These are phyloP conservation scores for Cecropterus lyciades DNA, from an alignment of 1,140 invertebrate species.

Conservation along the genomic window DNA sequence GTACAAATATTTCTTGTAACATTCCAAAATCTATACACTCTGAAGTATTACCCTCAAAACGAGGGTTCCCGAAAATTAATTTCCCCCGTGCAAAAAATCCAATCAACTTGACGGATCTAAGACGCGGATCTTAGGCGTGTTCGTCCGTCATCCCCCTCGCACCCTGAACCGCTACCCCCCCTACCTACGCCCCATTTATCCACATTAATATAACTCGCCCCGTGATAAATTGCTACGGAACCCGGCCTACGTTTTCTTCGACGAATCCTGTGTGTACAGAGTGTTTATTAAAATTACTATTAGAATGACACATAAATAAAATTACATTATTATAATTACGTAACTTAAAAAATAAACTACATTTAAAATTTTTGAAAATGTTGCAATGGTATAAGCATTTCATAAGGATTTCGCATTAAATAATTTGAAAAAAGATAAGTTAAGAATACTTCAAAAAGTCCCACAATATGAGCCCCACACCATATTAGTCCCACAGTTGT, in stretches of 20 bases:
- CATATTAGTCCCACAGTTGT: too few relatives aligned
- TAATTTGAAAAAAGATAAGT: too few relatives aligned
- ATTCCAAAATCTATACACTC: too few relatives aligned
- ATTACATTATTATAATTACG: too few relatives aligned
- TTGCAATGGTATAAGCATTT: too few relatives aligned
- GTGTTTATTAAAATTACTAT: constrained; percentile 36
- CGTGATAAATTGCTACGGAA: constrained; percentile 78
- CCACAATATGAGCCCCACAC: too few relatives aligned
- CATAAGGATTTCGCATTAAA: too few relatives aligned
- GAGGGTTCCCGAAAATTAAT: constrained; percentile 6
- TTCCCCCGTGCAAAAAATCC: constrained; percentile 49
- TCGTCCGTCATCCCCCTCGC: constrained; percentile 39
- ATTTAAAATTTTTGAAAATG: too few relatives aligned
- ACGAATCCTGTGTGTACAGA: constrained; percentile 66
- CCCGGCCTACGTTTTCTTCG: constrained; percentile 78
- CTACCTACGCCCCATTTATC: constrained; percentile 64
- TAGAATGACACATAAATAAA: too few relatives aligned
- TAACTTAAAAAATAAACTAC: too few relatives aligned
- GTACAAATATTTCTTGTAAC: too few relatives aligned
- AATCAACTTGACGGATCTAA: constrained; percentile 49
- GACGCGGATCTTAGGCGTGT: constrained; percentile 41
- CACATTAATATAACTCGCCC: constrained; percentile 78
- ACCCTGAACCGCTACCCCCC: constrained; percentile 32
- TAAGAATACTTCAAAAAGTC: too few relatives aligned
- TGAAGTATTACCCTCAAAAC: not conserved